Evolutionary conservation across 2,113 vertebrate species (phyloP), one percentile per base, ranked within the genome.

Genomic region (Hemiprocne comata): DNA sequence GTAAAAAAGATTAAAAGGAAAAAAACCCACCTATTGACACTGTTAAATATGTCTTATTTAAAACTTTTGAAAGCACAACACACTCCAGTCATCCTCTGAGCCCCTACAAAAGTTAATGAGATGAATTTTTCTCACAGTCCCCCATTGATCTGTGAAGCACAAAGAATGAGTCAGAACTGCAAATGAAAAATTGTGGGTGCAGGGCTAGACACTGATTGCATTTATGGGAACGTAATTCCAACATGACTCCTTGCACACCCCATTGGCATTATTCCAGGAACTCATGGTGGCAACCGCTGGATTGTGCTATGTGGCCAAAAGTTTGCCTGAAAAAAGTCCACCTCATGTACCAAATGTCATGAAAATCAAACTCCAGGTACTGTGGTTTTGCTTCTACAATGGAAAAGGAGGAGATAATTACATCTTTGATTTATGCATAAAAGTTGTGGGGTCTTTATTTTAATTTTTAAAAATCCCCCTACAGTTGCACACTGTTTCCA

Each of bases 21-120:
- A 57, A 81, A 87, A 81, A 0, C 2, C 25, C 65, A 76, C 57
- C 75, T 75, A 60, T 26, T 85, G 94, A 88, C 66, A 80, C 50
- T 29, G 17, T 74, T 76, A 93, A 79, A 90, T 31, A 66, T 5
- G 2, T 90, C 71, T 86, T 92, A 87, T 88, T 97, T 94, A 90
- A 81, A 91, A 82, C 40, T 90, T 95, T 78, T 53, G 83, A 54
- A 91, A 50, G 65, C 64, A 62, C 55, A 75, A 50, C 24, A 73
- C 58, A 55, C 67, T 69, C 58, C 82, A 72, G 72, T 46, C 75
- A 73, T 72, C 38, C 57, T 46, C 54, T 82, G 77, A 69, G 33
- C 60, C 70, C 79, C 67, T 38, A 42, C 46, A 25, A 55, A 94
- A 70, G 53, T 72, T 87, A 92, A 96, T 53, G 61, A 87, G 64